phyloP scores from a whole-genome alignment of 2,797 vertebrate species.

The Antennarius maculatus region DNA sequence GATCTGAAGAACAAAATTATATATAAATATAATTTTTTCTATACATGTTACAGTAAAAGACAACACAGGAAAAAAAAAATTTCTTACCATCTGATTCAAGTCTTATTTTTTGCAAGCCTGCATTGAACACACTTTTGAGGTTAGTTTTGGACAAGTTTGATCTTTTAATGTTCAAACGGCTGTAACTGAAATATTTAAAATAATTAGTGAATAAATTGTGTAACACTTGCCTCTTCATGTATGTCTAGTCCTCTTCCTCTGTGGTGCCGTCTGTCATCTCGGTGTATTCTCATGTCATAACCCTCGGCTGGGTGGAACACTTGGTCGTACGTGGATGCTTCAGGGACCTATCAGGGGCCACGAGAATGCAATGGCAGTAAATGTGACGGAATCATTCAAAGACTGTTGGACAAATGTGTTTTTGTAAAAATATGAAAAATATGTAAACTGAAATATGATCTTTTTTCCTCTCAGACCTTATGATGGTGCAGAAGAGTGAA shows the following conservation, averaged over 20 bases:
- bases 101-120: no score
- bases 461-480: no score
- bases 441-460: no score
- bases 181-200: background rate
- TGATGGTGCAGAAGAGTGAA: no score
- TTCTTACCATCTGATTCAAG: background rate
- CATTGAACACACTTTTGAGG: background rate
- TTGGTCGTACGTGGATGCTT: constrained; percentile 81
- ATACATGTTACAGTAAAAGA: background rate
- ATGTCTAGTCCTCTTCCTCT: constrained; percentile 82
- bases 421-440: no score
- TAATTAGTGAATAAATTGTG: background rate
- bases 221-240: constrained; percentile 82
- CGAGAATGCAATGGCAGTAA: background rate
- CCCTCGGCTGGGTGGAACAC: constrained; percentile 77
- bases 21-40: no score
- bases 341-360: constrained; percentile 66
- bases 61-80: no score
- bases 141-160: background rate
- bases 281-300: constrained; percentile 80
- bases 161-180: no score
- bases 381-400: background rate
- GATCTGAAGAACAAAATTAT: no score
- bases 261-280: constrained; percentile 85
- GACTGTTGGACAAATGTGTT: background rate